phyloP scores from a whole-genome alignment of 2,113 vertebrate species.

The Steatornis caripensis region DNA sequence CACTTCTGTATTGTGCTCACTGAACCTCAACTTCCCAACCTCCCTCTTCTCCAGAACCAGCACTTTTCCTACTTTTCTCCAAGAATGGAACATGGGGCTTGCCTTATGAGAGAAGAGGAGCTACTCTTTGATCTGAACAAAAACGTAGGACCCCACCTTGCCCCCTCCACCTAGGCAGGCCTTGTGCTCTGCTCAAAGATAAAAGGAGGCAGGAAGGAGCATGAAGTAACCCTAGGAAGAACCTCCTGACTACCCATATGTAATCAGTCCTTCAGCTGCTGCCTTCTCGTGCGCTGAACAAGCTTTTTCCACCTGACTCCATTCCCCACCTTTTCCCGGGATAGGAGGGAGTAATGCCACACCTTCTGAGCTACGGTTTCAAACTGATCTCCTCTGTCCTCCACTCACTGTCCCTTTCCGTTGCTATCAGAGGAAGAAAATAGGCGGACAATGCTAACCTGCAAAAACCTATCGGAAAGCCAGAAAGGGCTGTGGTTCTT shows the following conservation, averaged over 20 bases:
- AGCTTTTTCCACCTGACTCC: neutral
- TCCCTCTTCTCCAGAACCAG: neutral
- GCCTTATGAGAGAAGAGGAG: neutral
- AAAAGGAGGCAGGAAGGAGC: neutral
- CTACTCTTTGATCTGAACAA: neutral
- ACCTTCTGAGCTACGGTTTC: neutral
- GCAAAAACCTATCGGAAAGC: neutral
- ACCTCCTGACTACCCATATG: neutral
- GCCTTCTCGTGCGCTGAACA: neutral
- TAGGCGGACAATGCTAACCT: neutral
- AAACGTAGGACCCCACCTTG: neutral
- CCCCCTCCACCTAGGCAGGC: neutral
- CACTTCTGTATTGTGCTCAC: neutral
- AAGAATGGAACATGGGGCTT: neutral
- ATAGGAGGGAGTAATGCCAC: neutral
- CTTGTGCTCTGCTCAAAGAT: neutral
- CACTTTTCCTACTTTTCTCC: neutral
- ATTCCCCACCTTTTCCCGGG: neutral
- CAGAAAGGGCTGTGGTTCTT: neutral
- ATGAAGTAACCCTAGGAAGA: neutral
- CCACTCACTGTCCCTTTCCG: neutral
- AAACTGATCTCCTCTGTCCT: neutral
- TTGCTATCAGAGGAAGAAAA: neutral
- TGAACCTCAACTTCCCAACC: neutral
- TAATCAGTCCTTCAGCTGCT: neutral